Evolutionary conservation across 2,888 invertebrate species (phyloP).

Genomic region (Lottia gigantea): DNA sequence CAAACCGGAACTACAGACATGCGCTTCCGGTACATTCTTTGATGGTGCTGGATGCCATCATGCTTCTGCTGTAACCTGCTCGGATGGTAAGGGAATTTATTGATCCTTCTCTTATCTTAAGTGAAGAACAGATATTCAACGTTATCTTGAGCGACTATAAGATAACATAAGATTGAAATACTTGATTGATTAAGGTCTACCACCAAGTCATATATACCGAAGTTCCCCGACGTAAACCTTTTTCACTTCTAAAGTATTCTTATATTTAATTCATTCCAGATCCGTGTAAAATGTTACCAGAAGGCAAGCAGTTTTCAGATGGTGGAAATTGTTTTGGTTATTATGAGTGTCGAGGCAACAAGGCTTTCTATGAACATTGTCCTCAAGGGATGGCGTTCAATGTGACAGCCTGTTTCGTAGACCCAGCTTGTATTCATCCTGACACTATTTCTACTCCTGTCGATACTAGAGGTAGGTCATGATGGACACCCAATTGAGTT

Average conservation of each 20-base stretch:
- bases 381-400: constrained; percentile 37
- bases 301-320: constrained; percentile 38
- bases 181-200: too few species aligned
- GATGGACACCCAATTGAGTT: too few species aligned
- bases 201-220: too few species aligned
- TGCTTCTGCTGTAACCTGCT: constrained; percentile 39
- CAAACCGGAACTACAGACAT: constrained; percentile 39
- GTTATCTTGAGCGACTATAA: too few species aligned
- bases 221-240: too few species aligned
- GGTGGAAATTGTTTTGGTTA: constrained; percentile 45
- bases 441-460: neutral
- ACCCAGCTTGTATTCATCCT: constrained; percentile 35
- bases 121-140: too few species aligned
- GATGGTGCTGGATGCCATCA: constrained; percentile 39
- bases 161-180: too few species aligned
- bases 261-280: constrained; percentile 25
- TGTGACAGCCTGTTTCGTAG: constrained; percentile 33
- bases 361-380: constrained; percentile 38
- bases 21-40: constrained; percentile 48
- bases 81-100: constrained; percentile 33
- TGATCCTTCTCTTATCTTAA: too few species aligned
- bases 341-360: constrained; percentile 36
- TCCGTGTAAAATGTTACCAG: constrained; percentile 32
- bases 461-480: too few species aligned
- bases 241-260: too few species aligned